Evolutionary conservation across 2,113 vertebrate genomes (phyloP).

Genomic region (Gnathonemus echidnorhynchus): DNA sequence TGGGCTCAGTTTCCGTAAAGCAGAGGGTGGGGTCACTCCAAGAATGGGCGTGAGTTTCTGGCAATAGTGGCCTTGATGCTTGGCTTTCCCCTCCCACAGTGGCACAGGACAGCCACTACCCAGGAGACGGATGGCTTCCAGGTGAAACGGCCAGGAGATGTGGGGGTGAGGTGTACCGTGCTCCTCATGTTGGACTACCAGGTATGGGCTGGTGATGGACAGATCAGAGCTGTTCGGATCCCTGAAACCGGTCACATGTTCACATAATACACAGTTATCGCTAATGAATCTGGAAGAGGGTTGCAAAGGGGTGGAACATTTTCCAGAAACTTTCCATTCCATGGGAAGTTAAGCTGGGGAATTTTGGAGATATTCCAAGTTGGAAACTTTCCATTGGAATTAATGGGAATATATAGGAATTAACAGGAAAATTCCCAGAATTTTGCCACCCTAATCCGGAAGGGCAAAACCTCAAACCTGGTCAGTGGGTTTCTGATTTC

Average conservation of each 20-base stretch:
- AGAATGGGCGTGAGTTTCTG: background rate
- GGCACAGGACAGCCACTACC: constrained; percentile 96
- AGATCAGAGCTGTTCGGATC: background rate
- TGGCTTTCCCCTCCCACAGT: constrained; percentile 56
- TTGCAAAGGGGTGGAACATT: too few relatives aligned
- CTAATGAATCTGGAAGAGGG: background rate
- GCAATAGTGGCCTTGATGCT: background rate
- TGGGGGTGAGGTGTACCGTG: constrained; percentile 94
- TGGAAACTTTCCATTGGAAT: too few relatives aligned
- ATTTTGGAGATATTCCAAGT: too few relatives aligned
- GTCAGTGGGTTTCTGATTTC: background rate
- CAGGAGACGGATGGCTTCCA: constrained; percentile 99
- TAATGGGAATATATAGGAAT: too few relatives aligned
- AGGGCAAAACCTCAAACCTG: background rate
- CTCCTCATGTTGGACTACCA: constrained; percentile 98
- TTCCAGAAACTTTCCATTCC: too few relatives aligned
- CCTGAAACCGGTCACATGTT: background rate
- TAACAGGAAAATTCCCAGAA: too few relatives aligned
- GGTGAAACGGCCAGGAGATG: constrained; percentile 94
- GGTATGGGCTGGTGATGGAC: constrained; percentile 51
- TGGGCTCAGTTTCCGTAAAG: constrained; percentile 37
- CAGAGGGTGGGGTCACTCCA: background rate
- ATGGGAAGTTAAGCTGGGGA: too few relatives aligned
- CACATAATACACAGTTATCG: background rate
- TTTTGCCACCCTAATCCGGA: background rate